Evolutionary conservation across 2,888 invertebrate genomes (phyloP), one percentile per base, ranked within the genome.

Genomic region (Amorpha juglandis): DNA sequence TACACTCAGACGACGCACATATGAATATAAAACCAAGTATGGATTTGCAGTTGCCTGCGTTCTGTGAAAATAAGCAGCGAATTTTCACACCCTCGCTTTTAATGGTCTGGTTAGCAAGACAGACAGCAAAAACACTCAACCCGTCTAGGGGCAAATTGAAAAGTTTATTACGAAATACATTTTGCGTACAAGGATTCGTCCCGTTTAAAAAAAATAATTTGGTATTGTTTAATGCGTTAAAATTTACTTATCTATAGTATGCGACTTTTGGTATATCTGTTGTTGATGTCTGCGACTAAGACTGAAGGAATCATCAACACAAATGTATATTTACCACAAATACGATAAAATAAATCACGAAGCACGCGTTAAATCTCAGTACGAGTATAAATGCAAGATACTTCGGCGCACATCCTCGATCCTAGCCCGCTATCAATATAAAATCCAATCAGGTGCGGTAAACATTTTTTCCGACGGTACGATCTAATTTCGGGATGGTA

Each of bases 31-130:
- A 63, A 48, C 33, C 55, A 64, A 64, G 72, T 71, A 67, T 72
- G 74, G 72, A 77, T 72, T 68, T 72, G 66, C 70, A 72, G 70
- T 68, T 66, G 68, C 62, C 51, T 70, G 69, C 74, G 76, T 72
- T 74, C 74, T 68, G 78, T 74, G 85, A 84, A 89, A 89, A 89
- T 89, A 91, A 90, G 90, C 89, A 85, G 90, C 87, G 80, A 90
- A 89, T 90, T 90, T 89, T 88, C 88, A 86, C 89, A 88, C 90
- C 89, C 88, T 81, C 81, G 75, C 82, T 87, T 89, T 89, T 89
- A 89, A 90, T 89, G 87, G 88, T 85, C 86, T 87, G 84, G 82
- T 83, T 84, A 81, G 76, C 76, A 79, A 72, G 83, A 90, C 81
- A 66, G 87, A 72, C 72, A 67, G 79, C 82, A 88, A 73, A 86